Percentiles rank a stretch among this genome's conserved stretches.
Evolutionary conservation across 2,888 invertebrate species (phyloP).

Genomic region (Trichogramma evanescens): DNA sequence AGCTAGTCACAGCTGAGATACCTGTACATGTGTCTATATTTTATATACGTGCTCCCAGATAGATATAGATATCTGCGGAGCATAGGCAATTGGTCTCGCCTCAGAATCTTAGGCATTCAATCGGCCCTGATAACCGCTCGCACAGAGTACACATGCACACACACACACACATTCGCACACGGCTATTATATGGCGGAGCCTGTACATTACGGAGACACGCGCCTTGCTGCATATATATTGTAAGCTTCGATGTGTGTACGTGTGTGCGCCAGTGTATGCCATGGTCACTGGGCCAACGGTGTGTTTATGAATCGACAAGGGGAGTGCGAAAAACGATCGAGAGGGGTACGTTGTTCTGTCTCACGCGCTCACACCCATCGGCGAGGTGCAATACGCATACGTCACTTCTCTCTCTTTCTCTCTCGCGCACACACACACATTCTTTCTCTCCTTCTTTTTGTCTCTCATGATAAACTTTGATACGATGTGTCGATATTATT

Average conservation of each 20-base stretch:
- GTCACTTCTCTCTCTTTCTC: too few species aligned
- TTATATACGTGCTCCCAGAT: too few species aligned
- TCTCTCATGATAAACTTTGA: too few species aligned
- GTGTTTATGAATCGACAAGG: slow-evolving; percentile 13
- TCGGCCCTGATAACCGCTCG: slow-evolving; percentile 26
- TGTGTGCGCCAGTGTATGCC: slow-evolving; percentile 17
- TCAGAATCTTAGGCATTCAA: slow-evolving; percentile 45
- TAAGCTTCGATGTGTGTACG: background rate
- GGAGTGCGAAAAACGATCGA: slow-evolving; percentile 11
- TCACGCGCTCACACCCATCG: too few species aligned
- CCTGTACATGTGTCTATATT: too few species aligned
- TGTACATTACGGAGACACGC: background rate
- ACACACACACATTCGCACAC: background rate
- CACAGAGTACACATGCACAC: background rate
- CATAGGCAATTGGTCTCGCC: slow-evolving; percentile 21
- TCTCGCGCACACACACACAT: too few species aligned
- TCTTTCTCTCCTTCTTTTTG: too few species aligned
- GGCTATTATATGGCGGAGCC: too few species aligned
- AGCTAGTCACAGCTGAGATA: too few species aligned
- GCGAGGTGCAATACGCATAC: too few species aligned
- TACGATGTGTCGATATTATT: too few species aligned
- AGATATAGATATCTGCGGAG: too few species aligned
- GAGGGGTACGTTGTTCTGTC: slow-evolving; percentile 8
- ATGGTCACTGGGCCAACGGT: slow-evolving; percentile 40
- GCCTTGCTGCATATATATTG: background rate